Base-by-base conservation (phyloP, 2,888 invertebrate genomes). In the Syritta pipiens region DNA sequence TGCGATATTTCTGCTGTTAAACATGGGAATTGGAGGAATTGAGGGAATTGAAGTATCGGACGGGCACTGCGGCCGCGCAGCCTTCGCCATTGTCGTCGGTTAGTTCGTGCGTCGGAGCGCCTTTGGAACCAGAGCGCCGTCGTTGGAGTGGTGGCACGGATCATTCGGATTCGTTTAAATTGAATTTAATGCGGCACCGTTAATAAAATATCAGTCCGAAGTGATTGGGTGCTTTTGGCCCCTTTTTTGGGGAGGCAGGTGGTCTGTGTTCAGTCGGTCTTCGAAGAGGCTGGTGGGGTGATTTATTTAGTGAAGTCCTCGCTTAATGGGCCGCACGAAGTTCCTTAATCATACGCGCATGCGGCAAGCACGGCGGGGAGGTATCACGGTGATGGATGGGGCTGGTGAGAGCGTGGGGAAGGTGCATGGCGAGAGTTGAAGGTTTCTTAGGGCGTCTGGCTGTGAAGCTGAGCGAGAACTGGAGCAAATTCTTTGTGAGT, bases 161-260 rank as follows among this genome's bases (percentile, higher is more conserved):
- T 77, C 65, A 67, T 60, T 65, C 71, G 59, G 22, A 59, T 77
- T 77, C 63, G 69, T 65, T n/a, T 71, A 71, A 77, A 77, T 77
- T 71, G 76, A 77, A 77, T 77, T 77, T 71, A 77, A 77, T 77
- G 76, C 71, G 40, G 71, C 71, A 77, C 76, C n/a, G 76, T 77
- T 77, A 71, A 77, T 63, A 69, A 63, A 76, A 71, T 76, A 76
- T 76, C 76, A 63, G 59, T 53, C 71, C 20, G 57, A 63, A 59
- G 76, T 77, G 76, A 77, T 71, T 77, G 71, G n/a, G 62, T 69
- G 69, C 51, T 77, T n/a, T n/a, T n/a, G n/a, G 63, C 37, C 60
- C 62, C 62, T 28, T 55, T 55, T 55, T 59, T 14, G 63, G 37
- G n/a, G n/a, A n/a, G 51, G 44, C 37, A 57, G 62, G 32, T 49